Percentiles rank a stretch among this genome's conserved stretches.
Evolutionary conservation across 2,888 invertebrate species (phyloP).

Genomic region (Tenthredo notha): DNA sequence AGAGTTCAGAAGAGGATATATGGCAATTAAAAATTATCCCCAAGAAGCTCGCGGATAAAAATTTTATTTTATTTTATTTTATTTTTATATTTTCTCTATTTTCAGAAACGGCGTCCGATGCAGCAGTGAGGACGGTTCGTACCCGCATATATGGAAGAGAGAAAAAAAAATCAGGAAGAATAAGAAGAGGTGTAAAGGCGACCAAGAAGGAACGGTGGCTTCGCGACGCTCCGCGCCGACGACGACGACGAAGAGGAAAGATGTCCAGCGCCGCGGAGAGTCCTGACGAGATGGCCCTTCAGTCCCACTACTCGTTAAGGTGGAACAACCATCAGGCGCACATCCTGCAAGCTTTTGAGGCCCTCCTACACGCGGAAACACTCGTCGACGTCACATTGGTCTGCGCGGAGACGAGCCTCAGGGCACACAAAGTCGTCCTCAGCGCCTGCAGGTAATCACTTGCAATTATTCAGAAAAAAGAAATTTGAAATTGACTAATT

Average conservation of each 20-base stretch:
- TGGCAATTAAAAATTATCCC: background rate
- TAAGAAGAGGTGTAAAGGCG: slow-evolving; percentile 59
- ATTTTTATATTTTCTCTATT: background rate
- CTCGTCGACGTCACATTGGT: slow-evolving; percentile 95
- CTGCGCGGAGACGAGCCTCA: slow-evolving; percentile 91
- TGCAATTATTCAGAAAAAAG: background rate
- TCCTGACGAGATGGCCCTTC: slow-evolving; percentile 78
- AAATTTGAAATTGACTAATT: background rate
- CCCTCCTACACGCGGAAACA: slow-evolving; percentile 91
- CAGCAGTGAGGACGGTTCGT: slow-evolving; percentile 47
- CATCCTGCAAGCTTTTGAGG: slow-evolving; percentile 92
- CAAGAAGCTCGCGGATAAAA: background rate
- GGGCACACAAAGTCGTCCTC: slow-evolving; percentile 94
- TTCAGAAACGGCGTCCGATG: slow-evolving; percentile 52
- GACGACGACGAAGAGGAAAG: slow-evolving; percentile 64
- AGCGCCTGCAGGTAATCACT: slow-evolving; percentile 84
- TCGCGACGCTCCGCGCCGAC: slow-evolving; percentile 64
- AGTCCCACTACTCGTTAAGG: slow-evolving; percentile 94
- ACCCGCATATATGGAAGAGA: slow-evolving; percentile 67
- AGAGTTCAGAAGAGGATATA: background rate
- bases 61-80: background rate
- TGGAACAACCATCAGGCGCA: slow-evolving; percentile 97
- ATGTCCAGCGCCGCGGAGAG: slow-evolving; percentile 75
- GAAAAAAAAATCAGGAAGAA: slow-evolving; percentile 58
- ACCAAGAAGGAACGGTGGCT: slow-evolving; percentile 71